Base-by-base conservation (phyloP, 2,797 vertebrate species). In the Manis pentadactyla region DNA sequence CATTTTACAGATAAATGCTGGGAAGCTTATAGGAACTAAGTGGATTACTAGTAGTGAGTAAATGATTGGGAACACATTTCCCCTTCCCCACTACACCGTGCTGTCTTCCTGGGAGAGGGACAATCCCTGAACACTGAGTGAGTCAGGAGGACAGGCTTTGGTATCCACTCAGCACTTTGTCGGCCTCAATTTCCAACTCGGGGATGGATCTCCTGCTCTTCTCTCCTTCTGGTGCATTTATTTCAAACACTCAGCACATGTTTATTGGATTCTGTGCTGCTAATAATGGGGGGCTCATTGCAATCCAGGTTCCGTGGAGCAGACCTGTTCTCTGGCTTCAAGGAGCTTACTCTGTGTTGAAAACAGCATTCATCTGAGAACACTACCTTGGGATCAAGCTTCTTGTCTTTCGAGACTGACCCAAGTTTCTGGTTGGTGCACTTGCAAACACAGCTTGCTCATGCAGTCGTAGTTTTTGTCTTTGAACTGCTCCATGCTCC, bases 211-310 rank as follows among this genome's bases (percentile, higher is more conserved):
- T 39, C 34, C 66, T 71, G 14, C 19, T 73, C 64, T 87, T 79
- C 61, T 69, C 42, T 86, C 2, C 57, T 25, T 39, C 75, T 27
- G 57, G 71, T 42, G 19, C 19, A 17, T 53, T 87, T 51, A 51
- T 17, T 87, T 27, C 87, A 61, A 53, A 51, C 4, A 31, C 18
- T 2, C 0, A 37, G 68, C 55, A 66, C 19, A 27, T 0, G 0
- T 19, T 42, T 31, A 15, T 37, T 53, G 5, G 4, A 14, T 78
- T 86, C 34, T 61, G 42, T 5, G 0, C 14, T 31, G 23, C 19
- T 5, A 5, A 13, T 17, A 57, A 42, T 0, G 0, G 74, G 46
- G 0, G 15, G 9, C 46, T 71, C 23, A 1, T 5, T 39, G 9
- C 57, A 19, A 0, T 1, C 31, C 37, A 19, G 42, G 31, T 55